These are phyloP conservation scores for Podarcis siculus DNA, from an alignment of 2,797 vertebrate species.

Conservation along the genomic window DNA sequence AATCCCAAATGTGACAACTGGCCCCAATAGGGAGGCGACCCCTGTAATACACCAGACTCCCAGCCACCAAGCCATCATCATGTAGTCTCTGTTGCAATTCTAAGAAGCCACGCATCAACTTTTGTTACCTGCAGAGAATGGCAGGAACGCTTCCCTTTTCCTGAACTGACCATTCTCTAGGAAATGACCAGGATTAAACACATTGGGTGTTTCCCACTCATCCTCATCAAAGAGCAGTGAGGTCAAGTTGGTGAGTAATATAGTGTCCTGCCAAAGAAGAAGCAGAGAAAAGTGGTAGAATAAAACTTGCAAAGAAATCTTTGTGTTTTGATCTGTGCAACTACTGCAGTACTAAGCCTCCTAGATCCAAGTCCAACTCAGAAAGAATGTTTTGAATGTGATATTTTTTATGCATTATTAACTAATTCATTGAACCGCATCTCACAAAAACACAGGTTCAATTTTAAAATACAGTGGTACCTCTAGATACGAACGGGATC, in stretches of 20 bases:
- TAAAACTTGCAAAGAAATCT: too few species aligned
- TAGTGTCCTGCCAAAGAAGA: slow-evolving; percentile 76
- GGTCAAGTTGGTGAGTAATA: slow-evolving; percentile 78
- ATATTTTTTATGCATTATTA: too few species aligned
- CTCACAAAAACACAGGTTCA: too few species aligned
- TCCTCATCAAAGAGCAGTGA: slow-evolving; percentile 86
- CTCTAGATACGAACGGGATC: too few species aligned
- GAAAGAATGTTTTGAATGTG: neutral
- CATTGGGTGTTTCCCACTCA: slow-evolving; percentile 85
- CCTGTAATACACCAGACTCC: too few species aligned
- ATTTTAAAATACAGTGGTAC: too few species aligned
- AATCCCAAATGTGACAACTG: too few species aligned
- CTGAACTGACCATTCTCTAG: slow-evolving; percentile 84
- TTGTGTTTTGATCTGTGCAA: neutral
- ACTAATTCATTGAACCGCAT: neutral
- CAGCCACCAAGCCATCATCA: too few species aligned
- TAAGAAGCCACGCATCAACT: accelerated
- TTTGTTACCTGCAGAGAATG: slow-evolving; percentile 86
- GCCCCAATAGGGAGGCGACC: too few species aligned
- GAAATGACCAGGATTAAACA: slow-evolving; percentile 88
- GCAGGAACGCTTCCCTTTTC: slow-evolving; percentile 82
- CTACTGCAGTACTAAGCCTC: too few species aligned
- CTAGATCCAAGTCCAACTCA: neutral
- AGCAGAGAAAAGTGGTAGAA: neutral
- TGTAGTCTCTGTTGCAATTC: neutral